Base-by-base conservation (phyloP, 2,888 invertebrate species). In the Corbicula japonica region DNA sequence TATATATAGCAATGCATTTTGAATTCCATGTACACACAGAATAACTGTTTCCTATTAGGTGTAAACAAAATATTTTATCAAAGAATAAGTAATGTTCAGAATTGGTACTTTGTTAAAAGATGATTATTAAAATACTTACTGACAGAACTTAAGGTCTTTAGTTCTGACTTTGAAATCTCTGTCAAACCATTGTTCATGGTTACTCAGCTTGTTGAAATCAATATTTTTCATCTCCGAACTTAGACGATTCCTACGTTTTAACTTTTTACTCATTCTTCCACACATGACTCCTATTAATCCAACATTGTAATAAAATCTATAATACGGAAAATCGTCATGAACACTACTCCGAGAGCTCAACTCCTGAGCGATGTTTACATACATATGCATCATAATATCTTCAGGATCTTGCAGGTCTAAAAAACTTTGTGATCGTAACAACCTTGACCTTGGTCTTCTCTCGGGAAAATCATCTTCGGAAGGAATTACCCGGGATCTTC, bases 131-230 rank as follows among this genome's bases (percentile, higher is more conserved):
- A 32, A 62, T 18, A 61, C 50, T 60, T 76, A 85, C 83, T 70
- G 83, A 63, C 74, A 76, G 41, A 76, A 85, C 15, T 56, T 83
- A 1, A 75, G 28, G 46, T 85, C 85, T n/a, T 75, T 80, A 30
- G 46, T 61, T 54, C 83, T 58, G 26, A 66, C 62, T 52, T 82
- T 81, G 65, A 66, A 85, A 30, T 73, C 68, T 12, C 58, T 44
- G 35, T 85, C 85, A 69, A 68, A 85, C 85, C 85, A 85, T 15
- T 75, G 35, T 56, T 85, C 83, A 74, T 85, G 85, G 52, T 71
- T 83, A 26, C 78, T 77, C 21, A 85, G 50, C 32, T 72, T 52
- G 41, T 83, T 80, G 52, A 80, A 75, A 44, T 83, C 77, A 15
- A 83, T 48, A 8, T 79, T 62, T 23, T 56, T 66, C 41, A 85